Conservation (phyloP, 2,113 vertebrate genomes). For the Isurus oxyrinchus region DNA sequence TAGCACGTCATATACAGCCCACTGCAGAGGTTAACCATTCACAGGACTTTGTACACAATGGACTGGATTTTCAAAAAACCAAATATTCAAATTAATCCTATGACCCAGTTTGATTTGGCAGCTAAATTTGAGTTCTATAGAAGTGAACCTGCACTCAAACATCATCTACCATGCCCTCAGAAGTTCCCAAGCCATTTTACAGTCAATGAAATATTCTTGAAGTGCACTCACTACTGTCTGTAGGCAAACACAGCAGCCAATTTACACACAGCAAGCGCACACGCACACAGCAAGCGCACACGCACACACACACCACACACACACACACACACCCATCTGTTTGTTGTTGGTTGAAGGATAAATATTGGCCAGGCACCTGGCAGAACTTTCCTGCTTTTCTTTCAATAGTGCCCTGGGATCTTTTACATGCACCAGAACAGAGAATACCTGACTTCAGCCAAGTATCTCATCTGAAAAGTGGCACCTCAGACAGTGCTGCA, state of each 20-base stretch:
- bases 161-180: not conserved
- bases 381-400: not conserved
- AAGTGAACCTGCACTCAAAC: not conserved
- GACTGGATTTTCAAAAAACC: not conserved
- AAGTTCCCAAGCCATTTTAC: not conserved
- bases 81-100: not conserved
- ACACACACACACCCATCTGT: no score
- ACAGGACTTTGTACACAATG: not conserved
- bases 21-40: not conserved
- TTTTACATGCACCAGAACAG: not conserved
- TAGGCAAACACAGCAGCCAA: not conserved
- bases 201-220: not conserved
- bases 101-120: not conserved
- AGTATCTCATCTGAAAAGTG: not conserved
- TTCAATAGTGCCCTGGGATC: not conserved
- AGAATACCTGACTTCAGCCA: not conserved
- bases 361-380: not conserved
- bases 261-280: not conserved
- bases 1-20: not conserved
- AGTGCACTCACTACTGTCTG: not conserved
- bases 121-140: no score
- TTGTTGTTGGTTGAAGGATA: not conserved
- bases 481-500: not conserved
- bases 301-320: no score
- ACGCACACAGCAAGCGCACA: not conserved